phyloP scores from a whole-genome alignment of 2,113 vertebrate genomes.

The Trochalopteron elliotii region DNA sequence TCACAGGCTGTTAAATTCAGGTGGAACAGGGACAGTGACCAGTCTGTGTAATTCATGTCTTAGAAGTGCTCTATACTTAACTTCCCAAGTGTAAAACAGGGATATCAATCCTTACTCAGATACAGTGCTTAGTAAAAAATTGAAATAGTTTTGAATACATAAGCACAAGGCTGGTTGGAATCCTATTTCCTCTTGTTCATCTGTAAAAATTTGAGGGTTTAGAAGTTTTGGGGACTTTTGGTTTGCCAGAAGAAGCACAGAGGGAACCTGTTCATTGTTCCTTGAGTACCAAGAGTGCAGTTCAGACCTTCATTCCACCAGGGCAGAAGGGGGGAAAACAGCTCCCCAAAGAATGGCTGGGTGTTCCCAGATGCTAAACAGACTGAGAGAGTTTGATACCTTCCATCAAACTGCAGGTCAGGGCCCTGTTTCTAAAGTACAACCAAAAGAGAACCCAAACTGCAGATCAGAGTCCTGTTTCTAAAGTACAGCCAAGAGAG shows the following conservation, averaged over 20 bases:
- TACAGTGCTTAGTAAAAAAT: not conserved
- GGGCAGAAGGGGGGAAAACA: not conserved
- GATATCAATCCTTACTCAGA: not conserved
- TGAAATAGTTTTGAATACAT: not conserved
- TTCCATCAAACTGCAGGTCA: not conserved
- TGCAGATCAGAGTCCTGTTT: not conserved
- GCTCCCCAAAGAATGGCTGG: not conserved
- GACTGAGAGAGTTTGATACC: not conserved
- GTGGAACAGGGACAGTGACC: not conserved
- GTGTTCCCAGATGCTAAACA: not conserved
- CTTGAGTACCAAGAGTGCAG: not conserved
- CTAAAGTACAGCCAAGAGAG: not conserved
- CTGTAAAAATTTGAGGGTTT: not conserved
- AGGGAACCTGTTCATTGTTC: not conserved
- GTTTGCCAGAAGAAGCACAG: not conserved
- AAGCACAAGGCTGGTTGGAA: not conserved
- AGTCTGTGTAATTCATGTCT: not conserved
- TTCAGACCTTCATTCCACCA: accelerated
- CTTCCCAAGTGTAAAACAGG: not conserved
- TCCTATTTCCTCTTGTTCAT: not conserved
- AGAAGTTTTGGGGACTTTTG: not conserved
- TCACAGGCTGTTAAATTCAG: not conserved
- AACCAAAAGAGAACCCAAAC: not conserved
- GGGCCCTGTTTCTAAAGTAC: not conserved
- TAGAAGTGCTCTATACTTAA: not conserved